Evolutionary conservation across 1,140 invertebrate species (phyloP).

Genomic region (Harpegnathos saltator): DNA sequence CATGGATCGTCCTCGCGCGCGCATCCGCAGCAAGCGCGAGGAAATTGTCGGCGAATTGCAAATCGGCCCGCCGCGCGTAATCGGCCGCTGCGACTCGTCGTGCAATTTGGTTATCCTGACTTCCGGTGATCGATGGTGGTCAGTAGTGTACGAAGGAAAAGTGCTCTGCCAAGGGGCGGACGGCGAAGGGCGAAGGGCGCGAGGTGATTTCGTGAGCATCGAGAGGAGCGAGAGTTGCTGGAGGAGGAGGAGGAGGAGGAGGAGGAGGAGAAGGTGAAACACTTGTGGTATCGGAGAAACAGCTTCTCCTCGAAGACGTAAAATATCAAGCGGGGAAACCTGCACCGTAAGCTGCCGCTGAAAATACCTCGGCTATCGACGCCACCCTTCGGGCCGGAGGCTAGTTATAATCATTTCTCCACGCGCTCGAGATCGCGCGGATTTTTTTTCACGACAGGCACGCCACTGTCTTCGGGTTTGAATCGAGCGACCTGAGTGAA

Average conservation of each 20-base stretch:
- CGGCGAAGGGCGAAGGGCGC: not conserved
- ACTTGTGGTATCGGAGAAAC: not conserved
- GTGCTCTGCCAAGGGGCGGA: no score
- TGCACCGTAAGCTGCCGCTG: no score
- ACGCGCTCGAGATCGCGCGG: no score
- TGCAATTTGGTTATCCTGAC: constrained; percentile 6
- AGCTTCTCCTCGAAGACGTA: not conserved
- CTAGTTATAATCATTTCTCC: no score
- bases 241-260: not conserved
- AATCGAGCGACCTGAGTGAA: no score
- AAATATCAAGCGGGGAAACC: not conserved
- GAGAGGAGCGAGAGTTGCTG: no score
- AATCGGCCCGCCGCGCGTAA: no score
- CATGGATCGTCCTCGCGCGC: constrained; percentile 13
- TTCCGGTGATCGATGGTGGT: constrained; percentile 5
- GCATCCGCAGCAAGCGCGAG: not conserved
- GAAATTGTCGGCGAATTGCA: constrained; percentile 29
- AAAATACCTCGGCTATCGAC: no score
- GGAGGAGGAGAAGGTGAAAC: not conserved
- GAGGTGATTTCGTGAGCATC: not conserved
- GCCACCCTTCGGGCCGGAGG: no score
- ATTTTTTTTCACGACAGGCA: no score
- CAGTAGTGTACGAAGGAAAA: not conserved
- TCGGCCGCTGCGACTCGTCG: not conserved
- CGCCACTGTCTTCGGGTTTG: no score